These are phyloP conservation scores for Poecilus cupreus DNA, from an alignment of 2,888 invertebrate species.

Conservation along the genomic window DNA sequence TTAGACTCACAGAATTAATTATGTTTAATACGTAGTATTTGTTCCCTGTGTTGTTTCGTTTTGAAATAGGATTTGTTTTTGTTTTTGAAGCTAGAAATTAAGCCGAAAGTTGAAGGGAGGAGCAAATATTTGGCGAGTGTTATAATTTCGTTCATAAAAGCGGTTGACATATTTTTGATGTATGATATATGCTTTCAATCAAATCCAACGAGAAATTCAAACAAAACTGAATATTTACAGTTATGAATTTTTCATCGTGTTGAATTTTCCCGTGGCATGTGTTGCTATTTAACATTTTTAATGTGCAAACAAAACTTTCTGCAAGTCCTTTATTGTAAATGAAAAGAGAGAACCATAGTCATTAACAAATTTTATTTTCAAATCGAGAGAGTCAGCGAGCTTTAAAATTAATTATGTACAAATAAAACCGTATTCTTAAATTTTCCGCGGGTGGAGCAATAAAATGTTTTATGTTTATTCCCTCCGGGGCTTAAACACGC, in stretches of 20 bases:
- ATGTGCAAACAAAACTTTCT: constrained; percentile 22
- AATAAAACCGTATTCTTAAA: constrained; percentile 19
- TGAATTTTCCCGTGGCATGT: not conserved
- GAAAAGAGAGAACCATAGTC: constrained; percentile 2
- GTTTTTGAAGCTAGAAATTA: no score
- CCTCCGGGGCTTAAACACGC: not conserved
- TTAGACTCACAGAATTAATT: no score
- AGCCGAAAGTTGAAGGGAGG: no score
- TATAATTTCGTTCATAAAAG: constrained; percentile 29
- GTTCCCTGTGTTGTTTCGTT: no score
- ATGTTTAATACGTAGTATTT: no score
- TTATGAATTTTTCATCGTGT: constrained; percentile 22
- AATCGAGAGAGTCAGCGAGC: not conserved
- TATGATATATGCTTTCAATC: constrained; percentile 22
- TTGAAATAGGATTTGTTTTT: no score
- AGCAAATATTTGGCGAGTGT: constrained; percentile 21
- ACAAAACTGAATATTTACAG: constrained; percentile 9
- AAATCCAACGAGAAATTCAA: constrained; percentile 13
- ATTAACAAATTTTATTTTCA: constrained; percentile 5
- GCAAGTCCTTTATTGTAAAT: not conserved
- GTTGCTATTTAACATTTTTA: constrained; percentile 22
- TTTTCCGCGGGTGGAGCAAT: constrained; percentile 2
- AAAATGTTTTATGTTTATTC: constrained; percentile 30
- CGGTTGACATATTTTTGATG: constrained; percentile 27
- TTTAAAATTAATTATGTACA: constrained; percentile 28